These are phyloP conservation scores for Bothrops jararaca DNA, from an alignment of 2,113 vertebrate species.

Conservation along the genomic window DNA sequence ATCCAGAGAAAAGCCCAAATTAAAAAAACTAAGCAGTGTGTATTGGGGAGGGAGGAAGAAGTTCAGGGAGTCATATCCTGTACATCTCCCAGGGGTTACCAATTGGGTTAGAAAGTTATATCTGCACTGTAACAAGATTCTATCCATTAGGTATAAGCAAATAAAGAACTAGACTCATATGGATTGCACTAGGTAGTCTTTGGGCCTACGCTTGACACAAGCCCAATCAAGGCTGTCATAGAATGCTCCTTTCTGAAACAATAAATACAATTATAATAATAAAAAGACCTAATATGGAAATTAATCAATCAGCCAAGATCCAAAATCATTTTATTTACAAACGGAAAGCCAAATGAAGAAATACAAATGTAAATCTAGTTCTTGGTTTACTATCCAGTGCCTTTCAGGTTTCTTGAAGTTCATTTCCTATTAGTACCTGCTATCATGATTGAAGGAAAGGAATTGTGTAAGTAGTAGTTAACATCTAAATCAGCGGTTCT, in stretches of 20 bases:
- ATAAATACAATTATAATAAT: conserved; percentile 7
- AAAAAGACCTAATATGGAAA: neutral
- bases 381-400: neutral
- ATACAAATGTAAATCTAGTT: neutral
- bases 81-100: neutral
- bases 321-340: neutral
- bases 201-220: neutral
- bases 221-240: neutral
- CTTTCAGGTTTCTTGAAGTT: neutral
- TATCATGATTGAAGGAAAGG: neutral
- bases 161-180: neutral
- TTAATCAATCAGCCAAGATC: neutral
- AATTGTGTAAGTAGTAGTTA: neutral
- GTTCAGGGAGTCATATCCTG: neutral
- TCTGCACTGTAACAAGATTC: neutral
- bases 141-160: neutral
- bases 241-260: neutral
- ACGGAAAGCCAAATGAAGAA: neutral
- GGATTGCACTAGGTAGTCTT: neutral
- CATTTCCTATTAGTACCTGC: neutral
- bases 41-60: neutral
- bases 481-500: too few relatives aligned
- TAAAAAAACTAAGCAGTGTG: neutral
- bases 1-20: neutral
- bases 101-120: neutral